Evolutionary conservation across 1,140 invertebrate species (phyloP).

Genomic region (Drosophila funebris): DNA sequence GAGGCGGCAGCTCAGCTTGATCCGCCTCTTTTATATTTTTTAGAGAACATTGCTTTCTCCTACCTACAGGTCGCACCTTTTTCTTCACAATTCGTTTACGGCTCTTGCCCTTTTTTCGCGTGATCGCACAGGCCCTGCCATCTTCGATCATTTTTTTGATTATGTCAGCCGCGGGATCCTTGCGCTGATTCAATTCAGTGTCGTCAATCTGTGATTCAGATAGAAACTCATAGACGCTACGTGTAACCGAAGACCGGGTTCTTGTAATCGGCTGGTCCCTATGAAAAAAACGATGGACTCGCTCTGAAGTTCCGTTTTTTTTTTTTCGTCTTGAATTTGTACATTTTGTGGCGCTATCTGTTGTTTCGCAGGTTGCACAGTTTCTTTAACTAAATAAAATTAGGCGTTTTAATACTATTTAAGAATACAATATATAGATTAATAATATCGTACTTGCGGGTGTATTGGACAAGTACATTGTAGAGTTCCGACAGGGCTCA

Average conservation of each 20-base stretch:
- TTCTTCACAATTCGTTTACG: constrained; percentile 13
- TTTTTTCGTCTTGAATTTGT: neutral
- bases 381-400: no score
- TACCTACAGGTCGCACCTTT: constrained; percentile 40
- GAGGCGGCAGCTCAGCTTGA: neutral
- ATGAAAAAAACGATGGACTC: constrained; percentile 51
- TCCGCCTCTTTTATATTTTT: neutral
- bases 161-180: constrained; percentile 69
- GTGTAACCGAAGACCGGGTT: constrained; percentile 47
- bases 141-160: constrained; percentile 63
- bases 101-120: constrained; percentile 40
- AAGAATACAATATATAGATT: neutral
- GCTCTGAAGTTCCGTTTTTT: neutral
- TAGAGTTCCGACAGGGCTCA: constrained; percentile 49
- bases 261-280: constrained; percentile 32
- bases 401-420: no score
- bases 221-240: constrained; percentile 71
- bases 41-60: constrained; percentile 34
- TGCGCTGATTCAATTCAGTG: constrained; percentile 5
- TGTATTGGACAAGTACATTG: neutral
- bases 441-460: neutral
- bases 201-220: constrained; percentile 69
- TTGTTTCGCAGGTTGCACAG: neutral
- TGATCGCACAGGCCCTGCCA: constrained; percentile 58
- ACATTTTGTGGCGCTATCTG: neutral